Evolutionary conservation across 1,140 invertebrate genomes (phyloP).

Genomic region (Achatina immaculata): DNA sequence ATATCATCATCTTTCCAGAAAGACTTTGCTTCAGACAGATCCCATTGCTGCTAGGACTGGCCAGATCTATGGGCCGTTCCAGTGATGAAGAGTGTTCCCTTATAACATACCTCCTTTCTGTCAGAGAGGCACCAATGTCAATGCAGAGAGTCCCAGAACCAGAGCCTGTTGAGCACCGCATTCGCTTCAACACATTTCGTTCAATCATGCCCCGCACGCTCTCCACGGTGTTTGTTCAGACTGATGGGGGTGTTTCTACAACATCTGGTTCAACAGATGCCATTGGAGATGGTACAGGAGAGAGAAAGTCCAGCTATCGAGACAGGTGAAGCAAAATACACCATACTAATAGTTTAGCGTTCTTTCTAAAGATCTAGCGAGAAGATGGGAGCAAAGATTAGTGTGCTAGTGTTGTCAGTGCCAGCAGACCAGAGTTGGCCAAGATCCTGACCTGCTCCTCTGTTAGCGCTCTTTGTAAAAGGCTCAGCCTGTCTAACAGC

Average conservation of each 20-base stretch:
- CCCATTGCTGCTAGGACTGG: slow-evolving; percentile 88
- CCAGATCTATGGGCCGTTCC: slow-evolving; percentile 86
- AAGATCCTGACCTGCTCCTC: no score
- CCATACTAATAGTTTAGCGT: no score
- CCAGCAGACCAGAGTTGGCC: no score
- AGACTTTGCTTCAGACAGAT: slow-evolving; percentile 85
- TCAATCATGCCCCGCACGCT: slow-evolving; percentile 93
- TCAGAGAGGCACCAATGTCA: slow-evolving; percentile 37
- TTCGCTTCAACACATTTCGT: slow-evolving; percentile 72
- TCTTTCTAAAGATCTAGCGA: no score
- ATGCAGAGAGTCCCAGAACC: slow-evolving; percentile 20
- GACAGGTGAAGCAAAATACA: slow-evolving; percentile 23
- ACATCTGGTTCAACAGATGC: slow-evolving; percentile 33
- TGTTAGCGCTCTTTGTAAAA: no score
- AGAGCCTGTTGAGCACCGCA: slow-evolving; percentile 26
- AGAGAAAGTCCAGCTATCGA: slow-evolving; percentile 34
- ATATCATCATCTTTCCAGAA: slow-evolving; percentile 68
- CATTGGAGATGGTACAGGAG: slow-evolving; percentile 32
- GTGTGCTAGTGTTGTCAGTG: no score
- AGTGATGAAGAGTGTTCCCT: slow-evolving; percentile 82
- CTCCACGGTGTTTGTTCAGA: slow-evolving; percentile 80
- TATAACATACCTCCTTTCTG: slow-evolving; percentile 80
- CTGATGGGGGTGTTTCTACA: slow-evolving; percentile 39
- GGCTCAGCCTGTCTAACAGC: no score
- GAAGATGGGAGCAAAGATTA: no score